Conservation (phyloP, 2,113 vertebrate species). For the Phalacrocorax aristotelis region DNA sequence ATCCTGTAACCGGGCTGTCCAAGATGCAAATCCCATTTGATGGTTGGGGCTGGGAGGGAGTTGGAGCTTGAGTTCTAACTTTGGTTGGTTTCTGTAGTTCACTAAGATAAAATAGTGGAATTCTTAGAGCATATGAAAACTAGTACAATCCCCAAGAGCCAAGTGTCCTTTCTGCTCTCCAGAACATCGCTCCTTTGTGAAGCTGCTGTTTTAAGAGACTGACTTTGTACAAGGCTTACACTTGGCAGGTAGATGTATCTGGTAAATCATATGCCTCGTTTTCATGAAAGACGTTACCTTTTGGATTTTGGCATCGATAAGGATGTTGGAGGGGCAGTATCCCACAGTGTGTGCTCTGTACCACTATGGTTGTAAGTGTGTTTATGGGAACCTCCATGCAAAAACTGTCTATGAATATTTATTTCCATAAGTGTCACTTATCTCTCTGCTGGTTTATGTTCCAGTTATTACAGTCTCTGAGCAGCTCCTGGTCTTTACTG, state of each 20-base stretch:
- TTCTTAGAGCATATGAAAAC: background rate
- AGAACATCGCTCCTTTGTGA: background rate
- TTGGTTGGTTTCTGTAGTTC: background rate
- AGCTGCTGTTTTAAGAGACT: background rate
- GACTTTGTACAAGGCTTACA: background rate
- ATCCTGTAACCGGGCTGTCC: background rate
- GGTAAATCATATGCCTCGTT: background rate
- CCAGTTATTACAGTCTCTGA: background rate
- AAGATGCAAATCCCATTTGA: background rate
- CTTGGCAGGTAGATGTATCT: background rate
- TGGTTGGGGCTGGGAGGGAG: background rate
- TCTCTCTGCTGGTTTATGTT: background rate
- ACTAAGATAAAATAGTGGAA: background rate
- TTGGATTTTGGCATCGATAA: background rate
- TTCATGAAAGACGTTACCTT: background rate
- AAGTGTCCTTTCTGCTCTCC: background rate
- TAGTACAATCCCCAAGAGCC: background rate
- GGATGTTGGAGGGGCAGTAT: background rate
- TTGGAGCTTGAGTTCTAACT: background rate
- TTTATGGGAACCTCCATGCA: background rate
- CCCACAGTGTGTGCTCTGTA: rapidly evolving
- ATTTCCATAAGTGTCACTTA: background rate
- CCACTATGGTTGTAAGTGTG: background rate
- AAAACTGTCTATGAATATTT: background rate
- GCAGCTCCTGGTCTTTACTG: background rate